These are phyloP conservation scores for Ophioninae sp. DNA, from an alignment of 2,888 invertebrate species.

Conservation along the genomic window DNA sequence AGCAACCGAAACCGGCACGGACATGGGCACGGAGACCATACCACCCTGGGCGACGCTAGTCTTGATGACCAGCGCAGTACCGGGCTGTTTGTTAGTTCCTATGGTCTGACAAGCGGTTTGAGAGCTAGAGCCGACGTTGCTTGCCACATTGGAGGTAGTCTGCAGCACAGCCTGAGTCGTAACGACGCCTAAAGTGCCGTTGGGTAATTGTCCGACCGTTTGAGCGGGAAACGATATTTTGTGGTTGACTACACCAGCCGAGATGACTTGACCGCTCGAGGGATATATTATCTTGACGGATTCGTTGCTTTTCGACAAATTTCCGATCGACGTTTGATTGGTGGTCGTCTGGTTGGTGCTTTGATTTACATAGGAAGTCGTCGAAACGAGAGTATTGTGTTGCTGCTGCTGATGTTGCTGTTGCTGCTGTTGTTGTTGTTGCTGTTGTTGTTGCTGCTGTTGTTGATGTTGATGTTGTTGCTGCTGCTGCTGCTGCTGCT, in stretches of 20 bases:
- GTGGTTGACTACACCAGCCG: constrained; percentile 82
- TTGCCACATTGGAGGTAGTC: constrained; percentile 81
- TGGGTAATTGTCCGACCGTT: constrained; percentile 83
- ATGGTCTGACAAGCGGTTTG: constrained; percentile 70
- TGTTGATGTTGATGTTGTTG: constrained; percentile 45
- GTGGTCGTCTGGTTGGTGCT: constrained; percentile 61
- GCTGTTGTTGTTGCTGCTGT: constrained; percentile 57
- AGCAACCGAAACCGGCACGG: constrained; percentile 76
- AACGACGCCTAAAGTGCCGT: constrained; percentile 87
- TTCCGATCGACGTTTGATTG: constrained; percentile 39
- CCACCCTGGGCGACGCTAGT: constrained; percentile 77
- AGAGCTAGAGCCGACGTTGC: constrained; percentile 64
- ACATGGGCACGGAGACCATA: constrained; percentile 80
- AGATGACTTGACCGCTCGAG: constrained; percentile 76
- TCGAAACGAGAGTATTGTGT: constrained; percentile 43
- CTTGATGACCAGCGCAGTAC: constrained; percentile 81
- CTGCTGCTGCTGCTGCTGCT: constrained; percentile 28
- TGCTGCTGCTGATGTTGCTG: constrained; percentile 37
- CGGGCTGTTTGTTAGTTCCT: constrained; percentile 76
- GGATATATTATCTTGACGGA: constrained; percentile 81
- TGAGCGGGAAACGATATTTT: constrained; percentile 86
- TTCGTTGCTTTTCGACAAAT: constrained; percentile 75
- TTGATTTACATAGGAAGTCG: constrained; percentile 70
- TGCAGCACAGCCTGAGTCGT: constrained; percentile 83
- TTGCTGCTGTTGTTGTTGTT: constrained; percentile 64